These are phyloP conservation scores for Lasiurus cinereus DNA, from an alignment of 2,113 vertebrate species.

Conservation along the genomic window DNA sequence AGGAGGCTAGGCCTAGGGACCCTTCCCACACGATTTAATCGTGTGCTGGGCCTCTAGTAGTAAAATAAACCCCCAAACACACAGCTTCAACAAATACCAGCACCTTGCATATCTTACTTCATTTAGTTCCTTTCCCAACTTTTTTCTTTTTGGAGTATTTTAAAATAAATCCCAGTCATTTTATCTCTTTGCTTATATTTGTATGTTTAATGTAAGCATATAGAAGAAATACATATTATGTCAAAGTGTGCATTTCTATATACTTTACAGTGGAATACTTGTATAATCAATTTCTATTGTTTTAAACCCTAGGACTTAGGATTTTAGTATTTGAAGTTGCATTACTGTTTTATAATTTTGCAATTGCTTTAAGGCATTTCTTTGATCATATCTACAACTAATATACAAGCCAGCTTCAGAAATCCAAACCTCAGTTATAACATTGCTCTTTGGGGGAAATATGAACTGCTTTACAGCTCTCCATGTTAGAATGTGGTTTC, in stretches of 20 bases:
- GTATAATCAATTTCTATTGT: background rate
- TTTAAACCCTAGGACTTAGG: background rate
- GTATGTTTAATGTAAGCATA: slow-evolving; percentile 27
- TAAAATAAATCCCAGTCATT: background rate
- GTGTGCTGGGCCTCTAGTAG: background rate
- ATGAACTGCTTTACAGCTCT: slow-evolving; percentile 2
- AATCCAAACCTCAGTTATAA: background rate
- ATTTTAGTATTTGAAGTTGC: slow-evolving; percentile 31
- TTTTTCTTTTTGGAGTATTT: slow-evolving; percentile 44
- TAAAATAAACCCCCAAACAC: background rate
- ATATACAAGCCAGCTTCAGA: background rate
- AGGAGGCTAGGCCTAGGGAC: too few relatives aligned
- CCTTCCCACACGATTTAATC: too few relatives aligned
- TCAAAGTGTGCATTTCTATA: slow-evolving; percentile 19
- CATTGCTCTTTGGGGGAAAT: slow-evolving; percentile 10
- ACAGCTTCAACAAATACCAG: background rate
- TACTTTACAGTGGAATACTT: background rate
- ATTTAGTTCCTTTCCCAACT: background rate
- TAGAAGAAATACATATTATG: background rate
- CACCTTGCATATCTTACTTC: background rate
- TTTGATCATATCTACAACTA: background rate
- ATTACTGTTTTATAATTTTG: slow-evolving; percentile 46
- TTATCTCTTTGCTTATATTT: slow-evolving; percentile 22
- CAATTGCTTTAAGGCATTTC: slow-evolving; percentile 46
- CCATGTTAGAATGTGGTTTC: slow-evolving; percentile 9